A percentile compares a stretch with the other conserved stretches of the same genome.
These are phyloP conservation scores for Nineta flava DNA, from an alignment of 2,888 invertebrate species.

Conservation along the genomic window DNA sequence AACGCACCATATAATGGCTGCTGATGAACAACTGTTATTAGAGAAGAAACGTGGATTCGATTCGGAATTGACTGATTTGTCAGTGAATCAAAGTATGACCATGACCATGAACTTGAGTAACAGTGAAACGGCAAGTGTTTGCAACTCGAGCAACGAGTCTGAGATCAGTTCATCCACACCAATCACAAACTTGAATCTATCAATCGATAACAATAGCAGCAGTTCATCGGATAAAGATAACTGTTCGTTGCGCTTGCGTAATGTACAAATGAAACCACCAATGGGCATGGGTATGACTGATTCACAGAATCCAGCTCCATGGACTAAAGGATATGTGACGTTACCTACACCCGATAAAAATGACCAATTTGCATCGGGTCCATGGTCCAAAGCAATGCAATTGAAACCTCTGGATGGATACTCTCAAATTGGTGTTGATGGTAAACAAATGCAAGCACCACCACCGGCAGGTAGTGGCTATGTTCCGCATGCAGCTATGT, in stretches of 20 bases:
- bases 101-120: slow-evolving; percentile 6
- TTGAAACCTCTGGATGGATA: background rate
- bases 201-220: slow-evolving; percentile 9
- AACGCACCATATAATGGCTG: slow-evolving; percentile 4
- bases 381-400: background rate
- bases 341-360: slow-evolving; percentile 14
- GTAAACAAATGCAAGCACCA: background rate
- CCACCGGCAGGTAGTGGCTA: background rate
- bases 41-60: slow-evolving; percentile 16
- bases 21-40: slow-evolving; percentile 16
- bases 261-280: background rate
- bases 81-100: background rate
- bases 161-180: slow-evolving; percentile 34
- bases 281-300: background rate
- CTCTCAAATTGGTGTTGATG: slow-evolving; percentile 4
- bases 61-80: background rate
- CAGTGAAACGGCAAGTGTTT: slow-evolving; percentile 35
- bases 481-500: slow-evolving; percentile 1
- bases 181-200: background rate
- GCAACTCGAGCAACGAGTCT: slow-evolving; percentile 38
- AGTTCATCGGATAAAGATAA: slow-evolving; percentile 6
- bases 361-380: background rate
- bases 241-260: slow-evolving; percentile 5
- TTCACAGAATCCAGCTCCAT: slow-evolving; percentile 12
- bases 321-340: slow-evolving; percentile 16